A percentile compares a stretch with the other conserved stretches of the same genome.
Conservation (phyloP, 2,888 invertebrate genomes). For the Calameuta idolon region DNA sequence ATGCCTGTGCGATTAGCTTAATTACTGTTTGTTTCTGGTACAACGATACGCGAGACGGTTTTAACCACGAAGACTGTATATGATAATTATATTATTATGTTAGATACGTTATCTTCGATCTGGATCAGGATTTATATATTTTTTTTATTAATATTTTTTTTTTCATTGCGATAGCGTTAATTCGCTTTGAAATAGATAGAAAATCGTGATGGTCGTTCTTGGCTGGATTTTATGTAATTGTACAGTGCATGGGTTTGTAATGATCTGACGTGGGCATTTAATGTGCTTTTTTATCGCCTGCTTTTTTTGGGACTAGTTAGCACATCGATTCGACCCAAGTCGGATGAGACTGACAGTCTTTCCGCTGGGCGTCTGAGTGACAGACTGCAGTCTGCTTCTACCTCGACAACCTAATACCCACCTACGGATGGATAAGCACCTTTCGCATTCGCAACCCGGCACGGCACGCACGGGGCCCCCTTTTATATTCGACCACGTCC, state of each 20-base stretch:
- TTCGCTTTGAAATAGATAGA: background rate
- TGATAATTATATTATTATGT: background rate
- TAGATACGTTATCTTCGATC: background rate
- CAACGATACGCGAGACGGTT: slow-evolving; percentile 13
- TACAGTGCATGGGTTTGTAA: background rate
- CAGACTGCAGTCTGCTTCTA: slow-evolving; percentile 48
- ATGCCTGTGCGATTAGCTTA: slow-evolving; percentile 1
- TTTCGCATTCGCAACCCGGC: slow-evolving; percentile 45
- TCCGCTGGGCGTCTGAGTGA: slow-evolving; percentile 44
- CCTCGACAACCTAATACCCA: slow-evolving; percentile 65
- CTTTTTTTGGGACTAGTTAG: slow-evolving; percentile 33
- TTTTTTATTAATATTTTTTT: background rate
- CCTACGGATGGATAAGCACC: slow-evolving; percentile 54
- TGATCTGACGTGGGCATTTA: background rate
- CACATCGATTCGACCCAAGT: slow-evolving; percentile 56
- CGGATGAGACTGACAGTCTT: slow-evolving; percentile 56
- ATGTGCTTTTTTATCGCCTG: background rate
- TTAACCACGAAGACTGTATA: slow-evolving; percentile 11
- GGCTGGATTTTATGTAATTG: background rate
- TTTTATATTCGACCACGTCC: slow-evolving; percentile 36
- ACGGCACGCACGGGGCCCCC: slow-evolving; percentile 24
- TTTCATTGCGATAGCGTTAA: background rate
- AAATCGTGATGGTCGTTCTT: background rate
- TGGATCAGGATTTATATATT: background rate
- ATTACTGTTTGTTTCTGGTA: slow-evolving; percentile 21